Evolutionary conservation across 2,888 invertebrate genomes (phyloP).

Genomic region (Amphipyra berbera): DNA sequence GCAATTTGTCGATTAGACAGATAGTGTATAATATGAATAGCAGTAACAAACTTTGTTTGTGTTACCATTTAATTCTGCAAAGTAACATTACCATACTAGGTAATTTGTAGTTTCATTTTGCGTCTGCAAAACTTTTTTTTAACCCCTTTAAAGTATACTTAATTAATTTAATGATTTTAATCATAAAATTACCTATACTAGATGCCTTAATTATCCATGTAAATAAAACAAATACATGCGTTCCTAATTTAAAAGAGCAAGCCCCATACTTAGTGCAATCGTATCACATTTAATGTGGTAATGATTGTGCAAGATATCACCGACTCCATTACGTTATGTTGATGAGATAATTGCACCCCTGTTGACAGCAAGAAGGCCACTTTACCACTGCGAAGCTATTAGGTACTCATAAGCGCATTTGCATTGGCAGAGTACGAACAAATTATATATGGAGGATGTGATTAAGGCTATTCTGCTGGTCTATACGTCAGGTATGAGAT

Average conservation of each 20-base stretch:
- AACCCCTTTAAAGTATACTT: neutral
- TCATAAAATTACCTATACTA: conserved; percentile 4
- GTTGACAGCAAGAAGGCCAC: conserved; percentile 65
- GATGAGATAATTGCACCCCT: conserved; percentile 74
- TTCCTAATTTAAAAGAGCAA: conserved; percentile 27
- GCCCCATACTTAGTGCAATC: conserved; percentile 25
- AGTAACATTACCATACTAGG: conserved; percentile 9
- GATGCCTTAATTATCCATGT: conserved; percentile 5
- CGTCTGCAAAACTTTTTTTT: neutral
- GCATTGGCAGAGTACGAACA: conserved; percentile 30
- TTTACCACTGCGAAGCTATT: conserved; percentile 40
- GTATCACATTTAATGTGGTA: conserved; percentile 63
- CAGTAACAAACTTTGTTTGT: conserved; percentile 4
- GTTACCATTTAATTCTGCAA: conserved; percentile 23
- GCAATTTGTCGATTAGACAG: conserved; percentile 34
- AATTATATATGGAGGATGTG: conserved; percentile 44
- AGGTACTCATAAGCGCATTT: conserved; percentile 48
- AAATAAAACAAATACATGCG: conserved; percentile 21
- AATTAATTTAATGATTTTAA: conserved; percentile 30
- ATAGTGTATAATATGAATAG: conserved; percentile 27
- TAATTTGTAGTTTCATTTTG: conserved; percentile 6
- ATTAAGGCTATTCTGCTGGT: conserved; percentile 34
- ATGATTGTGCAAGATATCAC: conserved; percentile 72
- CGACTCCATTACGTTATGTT: conserved; percentile 65
- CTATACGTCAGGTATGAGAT: conserved; percentile 28